These are phyloP conservation scores for Melanocharis versteri DNA, from an alignment of 2,113 vertebrate genomes.

Conservation along the genomic window DNA sequence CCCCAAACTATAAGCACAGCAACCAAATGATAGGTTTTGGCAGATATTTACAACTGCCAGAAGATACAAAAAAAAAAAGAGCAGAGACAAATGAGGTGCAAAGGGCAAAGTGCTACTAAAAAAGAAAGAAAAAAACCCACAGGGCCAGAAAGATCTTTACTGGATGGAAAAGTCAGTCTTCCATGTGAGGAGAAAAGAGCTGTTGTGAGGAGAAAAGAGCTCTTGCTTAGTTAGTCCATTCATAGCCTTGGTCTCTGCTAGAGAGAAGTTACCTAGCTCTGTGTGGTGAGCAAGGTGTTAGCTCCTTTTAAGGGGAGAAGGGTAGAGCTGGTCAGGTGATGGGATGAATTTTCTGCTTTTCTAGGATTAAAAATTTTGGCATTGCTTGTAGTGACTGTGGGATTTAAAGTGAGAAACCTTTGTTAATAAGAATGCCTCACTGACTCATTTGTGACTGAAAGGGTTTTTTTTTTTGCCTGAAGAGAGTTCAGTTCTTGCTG, in stretches of 20 bases:
- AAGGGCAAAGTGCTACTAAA: neutral
- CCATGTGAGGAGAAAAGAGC: neutral
- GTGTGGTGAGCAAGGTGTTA: neutral
- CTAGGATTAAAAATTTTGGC: neutral
- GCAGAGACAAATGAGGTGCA: neutral
- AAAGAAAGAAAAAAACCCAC: neutral
- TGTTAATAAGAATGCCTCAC: neutral
- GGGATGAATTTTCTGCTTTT: neutral
- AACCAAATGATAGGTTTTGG: neutral
- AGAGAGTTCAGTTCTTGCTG: neutral
- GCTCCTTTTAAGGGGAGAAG: neutral
- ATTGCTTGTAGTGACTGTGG: neutral
- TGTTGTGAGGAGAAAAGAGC: neutral
- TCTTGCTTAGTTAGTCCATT: neutral
- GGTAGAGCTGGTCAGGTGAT: neutral
- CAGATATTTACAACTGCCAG: neutral
- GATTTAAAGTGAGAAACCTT: neutral
- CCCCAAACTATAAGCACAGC: neutral
- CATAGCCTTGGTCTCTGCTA: fast-evolving
- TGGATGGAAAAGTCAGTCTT: neutral
- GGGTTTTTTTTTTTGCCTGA: neutral
- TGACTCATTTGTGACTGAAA: neutral
- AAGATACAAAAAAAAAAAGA: neutral
- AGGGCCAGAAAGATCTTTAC: neutral
- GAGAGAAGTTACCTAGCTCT: neutral